Conservation (phyloP, 2,797 vertebrate species). For the Amblyopsis hoosieri region DNA sequence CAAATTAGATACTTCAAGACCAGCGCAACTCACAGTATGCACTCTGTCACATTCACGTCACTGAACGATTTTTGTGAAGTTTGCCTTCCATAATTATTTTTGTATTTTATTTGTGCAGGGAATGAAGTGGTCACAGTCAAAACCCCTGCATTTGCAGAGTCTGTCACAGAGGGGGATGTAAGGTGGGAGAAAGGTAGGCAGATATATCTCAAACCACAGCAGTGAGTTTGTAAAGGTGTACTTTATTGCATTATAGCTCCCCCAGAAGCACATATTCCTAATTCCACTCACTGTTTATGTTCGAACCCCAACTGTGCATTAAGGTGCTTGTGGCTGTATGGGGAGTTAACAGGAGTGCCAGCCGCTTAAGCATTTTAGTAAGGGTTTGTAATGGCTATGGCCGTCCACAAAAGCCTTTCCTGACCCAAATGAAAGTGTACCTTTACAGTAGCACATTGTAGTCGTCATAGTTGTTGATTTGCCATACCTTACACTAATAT, state of each 20-base stretch:
- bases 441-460: too few relatives aligned
- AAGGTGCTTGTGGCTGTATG: too few relatives aligned
- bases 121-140: conserved; percentile 90
- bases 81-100: not conserved
- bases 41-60: not conserved
- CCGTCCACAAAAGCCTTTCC: too few relatives aligned
- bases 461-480: too few relatives aligned
- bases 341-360: too few relatives aligned
- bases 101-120: conserved; percentile 65
- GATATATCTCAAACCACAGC: not conserved
- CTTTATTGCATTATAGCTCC: too few relatives aligned
- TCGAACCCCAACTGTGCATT: too few relatives aligned
- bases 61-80: not conserved
- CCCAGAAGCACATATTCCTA: too few relatives aligned
- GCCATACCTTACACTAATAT: not conserved
- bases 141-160: conserved; percentile 94
- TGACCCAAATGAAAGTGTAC: too few relatives aligned
- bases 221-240: not conserved
- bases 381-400: too few relatives aligned
- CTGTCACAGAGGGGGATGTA: conserved; percentile 95
- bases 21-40: conserved; percentile 65
- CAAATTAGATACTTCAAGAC: conserved; percentile 83
- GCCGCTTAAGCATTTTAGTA: too few relatives aligned
- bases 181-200: conserved; percentile 96
- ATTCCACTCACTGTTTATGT: too few relatives aligned